phyloP scores from a whole-genome alignment of 1,140 invertebrate species.

The Heterodera schachtii region DNA sequence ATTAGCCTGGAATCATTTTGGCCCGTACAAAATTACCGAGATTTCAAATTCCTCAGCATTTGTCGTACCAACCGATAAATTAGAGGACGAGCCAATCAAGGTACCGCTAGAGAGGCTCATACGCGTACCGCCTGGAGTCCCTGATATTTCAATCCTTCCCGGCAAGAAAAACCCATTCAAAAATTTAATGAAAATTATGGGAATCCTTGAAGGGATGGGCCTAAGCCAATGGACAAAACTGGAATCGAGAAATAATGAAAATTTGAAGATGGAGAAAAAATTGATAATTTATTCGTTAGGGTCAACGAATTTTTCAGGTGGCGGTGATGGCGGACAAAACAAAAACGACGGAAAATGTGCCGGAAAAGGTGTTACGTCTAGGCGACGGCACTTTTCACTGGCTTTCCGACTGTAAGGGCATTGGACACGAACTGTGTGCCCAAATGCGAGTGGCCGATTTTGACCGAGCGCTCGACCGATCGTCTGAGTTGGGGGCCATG shows the following conservation, averaged over 20 bases:
- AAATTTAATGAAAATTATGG: not conserved
- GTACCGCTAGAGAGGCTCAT: not conserved
- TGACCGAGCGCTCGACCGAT: not conserved
- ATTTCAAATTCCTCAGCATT: not conserved
- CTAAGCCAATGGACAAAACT: not conserved
- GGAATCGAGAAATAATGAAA: not conserved
- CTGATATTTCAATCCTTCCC: conserved; percentile 5
- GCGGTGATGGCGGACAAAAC: not conserved
- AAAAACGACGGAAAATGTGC: not conserved
- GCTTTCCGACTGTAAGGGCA: not conserved
- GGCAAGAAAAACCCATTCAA: conserved; percentile 7
- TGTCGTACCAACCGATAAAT: conserved; percentile 1
- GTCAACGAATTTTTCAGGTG: not conserved
- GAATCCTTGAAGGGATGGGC: not conserved
- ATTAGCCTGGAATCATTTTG: not conserved
- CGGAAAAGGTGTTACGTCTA: not conserved
- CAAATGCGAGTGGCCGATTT: not conserved
- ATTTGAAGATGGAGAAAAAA: not conserved
- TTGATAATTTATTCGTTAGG: not conserved
- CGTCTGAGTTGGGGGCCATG: not conserved
- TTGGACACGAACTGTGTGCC: not conserved
- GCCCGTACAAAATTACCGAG: not conserved
- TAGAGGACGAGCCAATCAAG: not conserved
- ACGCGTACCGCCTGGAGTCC: not conserved
- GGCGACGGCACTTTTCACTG: not conserved